Conservation (phyloP, 2,888 invertebrate species). For the Xestia rhomboidea region DNA sequence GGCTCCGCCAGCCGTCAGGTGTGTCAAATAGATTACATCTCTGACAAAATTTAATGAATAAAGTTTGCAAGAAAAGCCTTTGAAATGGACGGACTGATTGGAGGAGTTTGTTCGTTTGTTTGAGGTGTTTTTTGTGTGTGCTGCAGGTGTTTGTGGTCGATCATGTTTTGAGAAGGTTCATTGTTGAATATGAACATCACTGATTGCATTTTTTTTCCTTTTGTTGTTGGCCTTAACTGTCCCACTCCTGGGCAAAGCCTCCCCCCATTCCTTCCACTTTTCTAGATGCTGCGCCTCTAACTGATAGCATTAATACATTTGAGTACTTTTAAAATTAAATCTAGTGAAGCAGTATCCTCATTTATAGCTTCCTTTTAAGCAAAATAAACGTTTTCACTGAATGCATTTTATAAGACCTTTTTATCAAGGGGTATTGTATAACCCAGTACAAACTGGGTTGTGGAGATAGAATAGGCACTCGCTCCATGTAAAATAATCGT, state of each 20-base stretch:
- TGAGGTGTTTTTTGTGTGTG: constrained; percentile 32
- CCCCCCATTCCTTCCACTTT: no score
- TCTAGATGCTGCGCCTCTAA: no score
- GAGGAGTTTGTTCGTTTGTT: constrained; percentile 23
- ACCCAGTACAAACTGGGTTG: neutral
- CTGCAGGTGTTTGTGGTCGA: neutral
- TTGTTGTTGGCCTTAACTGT: no score
- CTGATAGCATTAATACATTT: neutral
- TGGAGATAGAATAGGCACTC: neutral
- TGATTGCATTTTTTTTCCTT: no score
- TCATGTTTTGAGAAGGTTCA: neutral
- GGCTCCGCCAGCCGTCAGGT: constrained; percentile 75
- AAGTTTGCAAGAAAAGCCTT: constrained; percentile 71
- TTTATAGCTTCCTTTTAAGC: neutral
- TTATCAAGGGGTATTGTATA: neutral
- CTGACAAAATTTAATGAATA: constrained; percentile 78
- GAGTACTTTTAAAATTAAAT: neutral
- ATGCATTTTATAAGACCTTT: neutral
- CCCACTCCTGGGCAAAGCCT: no score
- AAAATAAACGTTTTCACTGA: neutral
- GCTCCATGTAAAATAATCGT: neutral
- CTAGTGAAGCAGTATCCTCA: neutral
- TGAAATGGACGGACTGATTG: constrained; percentile 45
- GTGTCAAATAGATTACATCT: constrained; percentile 77
- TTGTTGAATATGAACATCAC: neutral